Conservation (phyloP, 2,888 invertebrate genomes). For the Calliscelio sp. region DNA sequence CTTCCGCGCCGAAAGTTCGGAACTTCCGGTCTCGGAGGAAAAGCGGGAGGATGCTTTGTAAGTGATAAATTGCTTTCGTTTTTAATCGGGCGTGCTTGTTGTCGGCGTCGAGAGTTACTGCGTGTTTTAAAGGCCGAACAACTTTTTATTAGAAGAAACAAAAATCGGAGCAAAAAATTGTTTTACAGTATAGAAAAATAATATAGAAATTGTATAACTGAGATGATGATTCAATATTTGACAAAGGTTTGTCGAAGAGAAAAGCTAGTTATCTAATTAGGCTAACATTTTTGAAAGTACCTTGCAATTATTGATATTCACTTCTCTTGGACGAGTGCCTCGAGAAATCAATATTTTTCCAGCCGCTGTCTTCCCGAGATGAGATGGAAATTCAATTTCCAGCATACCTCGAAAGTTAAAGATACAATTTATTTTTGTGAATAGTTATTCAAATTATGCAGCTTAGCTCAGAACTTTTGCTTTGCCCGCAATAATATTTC, state of each 20-base stretch:
- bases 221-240: too few relatives aligned
- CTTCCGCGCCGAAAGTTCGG: slow-evolving; percentile 26
- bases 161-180: too few relatives aligned
- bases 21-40: slow-evolving; percentile 11
- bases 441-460: neutral
- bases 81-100: slow-evolving; percentile 4
- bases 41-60: slow-evolving; percentile 1
- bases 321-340: slow-evolving; percentile 22
- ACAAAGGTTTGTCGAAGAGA: too few relatives aligned
- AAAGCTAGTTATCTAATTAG: slow-evolving; percentile 22
- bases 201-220: too few relatives aligned
- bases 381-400: slow-evolving; percentile 32
- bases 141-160: too few relatives aligned
- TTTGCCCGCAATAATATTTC: too few relatives aligned
- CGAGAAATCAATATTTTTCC: slow-evolving; percentile 45
- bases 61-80: slow-evolving; percentile 4
- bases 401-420: slow-evolving; percentile 5
- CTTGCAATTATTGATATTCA: slow-evolving; percentile 48
- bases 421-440: slow-evolving; percentile 8
- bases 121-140: neutral
- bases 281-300: slow-evolving; percentile 31
- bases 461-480: too few relatives aligned
- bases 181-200: too few relatives aligned
- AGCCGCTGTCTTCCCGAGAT: slow-evolving; percentile 5
- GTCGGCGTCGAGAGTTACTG: neutral